Conservation (phyloP, 1,140 invertebrate genomes). For the Cherax destructor region DNA sequence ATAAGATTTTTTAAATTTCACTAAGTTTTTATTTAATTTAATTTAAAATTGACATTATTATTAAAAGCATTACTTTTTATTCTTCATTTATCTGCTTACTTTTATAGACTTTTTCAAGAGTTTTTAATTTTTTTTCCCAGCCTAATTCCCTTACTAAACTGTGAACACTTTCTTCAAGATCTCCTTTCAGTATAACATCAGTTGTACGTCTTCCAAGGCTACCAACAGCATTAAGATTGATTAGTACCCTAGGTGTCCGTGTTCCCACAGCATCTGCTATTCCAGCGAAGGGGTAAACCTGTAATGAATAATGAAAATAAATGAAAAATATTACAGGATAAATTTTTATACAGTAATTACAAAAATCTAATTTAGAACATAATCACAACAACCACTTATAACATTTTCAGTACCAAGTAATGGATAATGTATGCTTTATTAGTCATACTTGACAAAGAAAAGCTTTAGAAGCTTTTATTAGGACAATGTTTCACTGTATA, state of each 20-base stretch:
- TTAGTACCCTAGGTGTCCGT: slow-evolving; percentile 86
- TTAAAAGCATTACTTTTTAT: background rate
- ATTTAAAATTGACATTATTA: too few species aligned
- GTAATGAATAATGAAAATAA: slow-evolving; percentile 2
- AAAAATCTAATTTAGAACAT: too few species aligned
- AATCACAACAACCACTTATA: too few species aligned
- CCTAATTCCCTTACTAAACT: slow-evolving; percentile 35
- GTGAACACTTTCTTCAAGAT: slow-evolving; percentile 37
- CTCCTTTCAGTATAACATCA: slow-evolving; percentile 51
- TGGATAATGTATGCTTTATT: too few species aligned
- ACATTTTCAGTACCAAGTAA: too few species aligned
- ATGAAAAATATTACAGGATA: too few species aligned
- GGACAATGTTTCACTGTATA: too few species aligned
- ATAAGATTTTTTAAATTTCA: too few species aligned
- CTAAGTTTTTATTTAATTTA: too few species aligned
- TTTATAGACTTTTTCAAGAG: slow-evolving; percentile 12
- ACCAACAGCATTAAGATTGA: slow-evolving; percentile 88
- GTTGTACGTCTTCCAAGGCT: slow-evolving; percentile 46
- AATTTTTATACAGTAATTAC: too few species aligned
- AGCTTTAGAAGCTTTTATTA: too few species aligned
- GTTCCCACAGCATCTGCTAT: slow-evolving; percentile 84
- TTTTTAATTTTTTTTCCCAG: slow-evolving; percentile 24
- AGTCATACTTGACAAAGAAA: too few species aligned
- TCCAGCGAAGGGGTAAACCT: slow-evolving; percentile 89
- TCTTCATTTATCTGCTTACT: background rate